Evolutionary conservation across 2,888 invertebrate species (phyloP), one percentile per base, ranked within the genome.

Genomic region (Drosophila prolongata): DNA sequence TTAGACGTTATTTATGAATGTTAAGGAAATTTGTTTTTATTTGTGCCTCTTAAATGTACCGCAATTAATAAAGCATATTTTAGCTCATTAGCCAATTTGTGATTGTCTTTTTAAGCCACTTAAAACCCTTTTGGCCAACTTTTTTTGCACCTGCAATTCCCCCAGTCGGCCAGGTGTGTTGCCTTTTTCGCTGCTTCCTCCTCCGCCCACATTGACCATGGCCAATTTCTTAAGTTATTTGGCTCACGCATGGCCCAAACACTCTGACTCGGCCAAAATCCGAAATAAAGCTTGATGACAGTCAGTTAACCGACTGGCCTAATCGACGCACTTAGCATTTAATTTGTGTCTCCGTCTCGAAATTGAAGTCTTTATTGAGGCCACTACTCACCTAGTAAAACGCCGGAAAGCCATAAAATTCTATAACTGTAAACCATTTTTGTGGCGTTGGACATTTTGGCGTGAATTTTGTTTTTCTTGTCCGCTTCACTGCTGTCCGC

Each of bases 391-490:
- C 90, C 90, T 89, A 90, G 89, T 87, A 90, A 88, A 86, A 91
- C 89, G 89, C 90, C 91, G 89, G 90, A 90, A 86, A 91, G 89
- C 88, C 90, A 91, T 90, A 90, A 87, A 89, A 90, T 86, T 87
- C 88, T 91, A 90, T 90, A 91, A 90, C 90, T 90, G 90, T 90
- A 89, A 90, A 90, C 89, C 90, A 91, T 90, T 89, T 89, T 90
- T 73, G 87, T 88, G 75, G 87, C 76, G 82, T 79, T 82, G 77
- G 82, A 85, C 90, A 90, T 86, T 81, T 86, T 85, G 84, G 77
- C 72, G 44, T 64, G 55, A 19, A 42, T 73, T 70, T 55, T 76
- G 71, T 65, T 74, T 76, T 70, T 67, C 53, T 62, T 65, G 60
- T 24, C 54, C 52, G 69, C 42, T 52, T 59, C 24, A 44, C 40